These are phyloP conservation scores for Agrochola macilenta DNA, from an alignment of 2,888 invertebrate genomes.

Conservation along the genomic window DNA sequence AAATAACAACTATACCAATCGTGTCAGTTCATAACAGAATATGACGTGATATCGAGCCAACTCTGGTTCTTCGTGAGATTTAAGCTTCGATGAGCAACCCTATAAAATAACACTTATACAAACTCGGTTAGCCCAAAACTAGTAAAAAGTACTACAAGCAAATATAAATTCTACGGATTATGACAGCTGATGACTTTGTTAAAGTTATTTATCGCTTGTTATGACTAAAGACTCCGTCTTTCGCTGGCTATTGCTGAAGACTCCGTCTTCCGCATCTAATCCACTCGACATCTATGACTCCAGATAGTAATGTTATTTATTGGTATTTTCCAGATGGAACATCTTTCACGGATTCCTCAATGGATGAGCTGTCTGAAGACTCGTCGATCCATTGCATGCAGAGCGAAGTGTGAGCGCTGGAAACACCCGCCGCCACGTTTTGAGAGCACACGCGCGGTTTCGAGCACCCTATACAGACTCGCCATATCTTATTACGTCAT, in stretches of 20 bases:
- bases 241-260: not conserved
- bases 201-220: not conserved
- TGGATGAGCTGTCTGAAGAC: conserved; percentile 96
- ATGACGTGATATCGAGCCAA: not conserved
- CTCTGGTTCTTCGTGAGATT: not conserved
- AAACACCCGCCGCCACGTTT: not conserved
- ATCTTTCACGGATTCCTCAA: conserved; percentile 93
- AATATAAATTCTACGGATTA: not conserved
- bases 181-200: not conserved
- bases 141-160: no score
- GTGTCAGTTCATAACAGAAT: conserved; percentile 4
- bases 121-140: not conserved
- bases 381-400: conserved; percentile 97
- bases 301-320: conserved; percentile 4
- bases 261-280: not conserved
- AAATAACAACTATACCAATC: not conserved
- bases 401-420: conserved; percentile 91
- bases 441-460: not conserved
- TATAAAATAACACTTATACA: not conserved
- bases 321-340: conserved; percentile 82
- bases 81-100: not conserved
- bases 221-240: not conserved
- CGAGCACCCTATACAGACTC: conserved; percentile 23
- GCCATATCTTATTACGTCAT: conserved; percentile 47
- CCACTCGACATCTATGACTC: not conserved